Evolutionary conservation across 2,113 vertebrate species (phyloP).

Genomic region (Numida meleagris): DNA sequence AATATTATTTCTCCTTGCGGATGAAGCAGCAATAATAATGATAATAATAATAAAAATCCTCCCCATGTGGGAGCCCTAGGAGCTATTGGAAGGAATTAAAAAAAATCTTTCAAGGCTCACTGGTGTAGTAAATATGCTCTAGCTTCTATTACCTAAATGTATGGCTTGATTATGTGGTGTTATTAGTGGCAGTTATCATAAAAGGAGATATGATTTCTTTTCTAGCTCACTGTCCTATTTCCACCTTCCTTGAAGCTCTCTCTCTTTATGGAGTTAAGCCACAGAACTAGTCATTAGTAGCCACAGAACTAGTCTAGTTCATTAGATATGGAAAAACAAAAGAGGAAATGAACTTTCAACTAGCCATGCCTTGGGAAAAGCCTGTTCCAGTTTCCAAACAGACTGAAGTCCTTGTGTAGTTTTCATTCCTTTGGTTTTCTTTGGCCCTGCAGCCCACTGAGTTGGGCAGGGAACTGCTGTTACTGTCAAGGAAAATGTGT

Average conservation of each 20-base stretch:
- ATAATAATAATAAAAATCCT: neutral
- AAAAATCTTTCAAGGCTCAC: neutral
- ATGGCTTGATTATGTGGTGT: neutral
- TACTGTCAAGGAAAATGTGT: neutral
- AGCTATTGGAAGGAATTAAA: neutral
- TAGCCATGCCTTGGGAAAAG: constrained; percentile 7
- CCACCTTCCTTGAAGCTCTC: neutral
- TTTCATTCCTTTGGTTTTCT: neutral
- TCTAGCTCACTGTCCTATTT: neutral
- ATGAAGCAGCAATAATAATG: neutral
- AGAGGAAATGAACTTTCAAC: neutral
- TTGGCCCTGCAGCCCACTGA: neutral
- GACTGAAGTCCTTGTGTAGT: neutral
- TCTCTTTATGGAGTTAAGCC: neutral
- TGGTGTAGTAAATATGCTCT: neutral
- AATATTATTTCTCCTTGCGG: neutral
- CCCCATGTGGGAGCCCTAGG: neutral
- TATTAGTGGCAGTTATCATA: neutral
- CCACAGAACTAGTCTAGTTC: too few relatives aligned
- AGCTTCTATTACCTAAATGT: neutral
- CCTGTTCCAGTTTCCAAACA: neutral
- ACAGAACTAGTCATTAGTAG: too few relatives aligned
- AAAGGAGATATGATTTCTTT: neutral
- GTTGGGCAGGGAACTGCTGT: neutral
- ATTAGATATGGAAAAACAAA: constrained; percentile 17